These are phyloP conservation scores for Toxostoma redivivum DNA, from an alignment of 2,113 vertebrate species.

Conservation along the genomic window DNA sequence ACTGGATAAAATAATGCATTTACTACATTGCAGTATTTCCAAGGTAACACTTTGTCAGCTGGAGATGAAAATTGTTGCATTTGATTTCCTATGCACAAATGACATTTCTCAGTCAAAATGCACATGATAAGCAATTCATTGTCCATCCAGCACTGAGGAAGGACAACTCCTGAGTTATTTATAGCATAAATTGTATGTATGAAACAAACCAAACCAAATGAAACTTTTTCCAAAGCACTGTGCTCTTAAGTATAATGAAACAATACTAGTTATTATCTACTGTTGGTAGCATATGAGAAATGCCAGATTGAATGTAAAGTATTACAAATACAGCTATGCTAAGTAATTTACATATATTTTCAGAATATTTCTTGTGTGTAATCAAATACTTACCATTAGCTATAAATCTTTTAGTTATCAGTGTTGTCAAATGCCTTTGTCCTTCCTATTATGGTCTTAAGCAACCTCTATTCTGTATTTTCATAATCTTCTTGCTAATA, in stretches of 20 bases:
- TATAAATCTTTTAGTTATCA: conserved; percentile 41
- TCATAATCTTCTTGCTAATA: conserved; percentile 50
- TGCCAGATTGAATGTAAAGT: not conserved
- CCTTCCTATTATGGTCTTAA: conserved; percentile 38
- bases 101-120: not conserved
- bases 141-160: not conserved
- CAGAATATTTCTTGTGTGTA: not conserved
- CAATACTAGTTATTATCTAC: not conserved
- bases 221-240: not conserved
- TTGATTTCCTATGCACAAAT: conserved; percentile 9
- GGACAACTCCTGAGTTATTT: not conserved
- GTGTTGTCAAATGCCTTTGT: conserved; percentile 38
- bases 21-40: conserved; percentile 48
- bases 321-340: not conserved
- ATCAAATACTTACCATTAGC: conserved; percentile 5
- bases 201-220: not conserved
- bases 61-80: not conserved
- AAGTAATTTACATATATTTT: conserved; percentile 30
- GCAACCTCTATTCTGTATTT: conserved; percentile 31
- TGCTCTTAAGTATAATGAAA: not conserved
- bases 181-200: not conserved
- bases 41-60: conserved; percentile 31
- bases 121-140: not conserved
- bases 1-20: conserved; percentile 50
- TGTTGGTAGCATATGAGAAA: not conserved